Percentiles rank a stretch among this genome's conserved stretches.
Evolutionary conservation across 2,797 vertebrate genomes (phyloP).

Genomic region (Scomberomorus guttatus): DNA sequence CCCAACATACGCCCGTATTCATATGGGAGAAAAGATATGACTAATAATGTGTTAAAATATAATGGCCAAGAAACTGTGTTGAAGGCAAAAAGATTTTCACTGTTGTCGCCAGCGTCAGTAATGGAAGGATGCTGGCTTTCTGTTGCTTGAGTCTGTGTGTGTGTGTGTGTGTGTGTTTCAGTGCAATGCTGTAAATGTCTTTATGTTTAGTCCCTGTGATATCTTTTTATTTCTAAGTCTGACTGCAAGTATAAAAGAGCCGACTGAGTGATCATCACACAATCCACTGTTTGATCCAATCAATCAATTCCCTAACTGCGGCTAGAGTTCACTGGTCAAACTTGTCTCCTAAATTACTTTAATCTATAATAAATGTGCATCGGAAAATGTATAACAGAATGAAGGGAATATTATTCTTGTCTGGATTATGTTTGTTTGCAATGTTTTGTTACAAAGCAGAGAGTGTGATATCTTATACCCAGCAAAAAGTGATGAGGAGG

Average conservation of each 20-base stretch:
- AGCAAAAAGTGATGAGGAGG: background rate
- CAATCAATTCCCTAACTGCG: background rate
- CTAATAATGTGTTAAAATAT: constrained; percentile 5
- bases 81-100: background rate
- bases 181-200: background rate
- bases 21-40: constrained; percentile 12
- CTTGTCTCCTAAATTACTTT: background rate
- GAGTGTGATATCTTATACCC: background rate
- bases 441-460: background rate
- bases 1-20: background rate
- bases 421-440: background rate
- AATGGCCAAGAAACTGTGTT: background rate
- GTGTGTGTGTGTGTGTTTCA: background rate
- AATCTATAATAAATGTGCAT: background rate
- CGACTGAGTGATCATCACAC: background rate
- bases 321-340: background rate
- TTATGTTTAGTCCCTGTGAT: background rate
- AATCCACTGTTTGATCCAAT: too few relatives aligned
- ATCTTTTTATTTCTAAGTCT: background rate
- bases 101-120: background rate
- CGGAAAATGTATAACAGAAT: background rate
- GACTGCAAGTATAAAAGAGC: background rate
- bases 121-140: background rate
- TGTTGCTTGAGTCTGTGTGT: background rate
- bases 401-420: background rate